phyloP scores from a whole-genome alignment of 2,797 vertebrate species.

The Notolabrus celidotus region DNA sequence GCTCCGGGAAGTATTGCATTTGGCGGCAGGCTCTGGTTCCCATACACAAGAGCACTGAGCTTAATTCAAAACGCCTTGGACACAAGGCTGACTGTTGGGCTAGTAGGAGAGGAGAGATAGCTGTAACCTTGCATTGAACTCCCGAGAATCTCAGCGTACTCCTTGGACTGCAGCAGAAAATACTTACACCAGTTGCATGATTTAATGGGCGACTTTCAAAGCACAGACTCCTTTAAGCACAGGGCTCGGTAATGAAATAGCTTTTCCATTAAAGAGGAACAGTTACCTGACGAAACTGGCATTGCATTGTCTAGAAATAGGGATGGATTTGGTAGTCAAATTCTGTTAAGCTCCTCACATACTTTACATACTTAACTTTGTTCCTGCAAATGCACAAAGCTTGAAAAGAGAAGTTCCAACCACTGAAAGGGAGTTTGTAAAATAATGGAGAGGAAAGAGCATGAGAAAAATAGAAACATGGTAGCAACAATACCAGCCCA shows the following conservation, averaged over 20 bases:
- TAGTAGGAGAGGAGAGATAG: conserved; percentile 81
- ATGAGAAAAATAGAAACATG: neutral
- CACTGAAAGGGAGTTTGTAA: neutral
- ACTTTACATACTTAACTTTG: conserved; percentile 19
- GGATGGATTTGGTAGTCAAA: conserved; percentile 70
- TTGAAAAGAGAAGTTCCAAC: neutral
- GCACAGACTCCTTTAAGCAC: conserved; percentile 58
- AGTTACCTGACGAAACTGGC: conserved; percentile 40
- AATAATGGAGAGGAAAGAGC: neutral
- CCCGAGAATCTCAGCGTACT: conserved; percentile 81
- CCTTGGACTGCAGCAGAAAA: conserved; percentile 79
- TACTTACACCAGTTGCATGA: conserved; percentile 81
- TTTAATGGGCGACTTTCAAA: conserved; percentile 82
- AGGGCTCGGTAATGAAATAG: conserved; percentile 53
- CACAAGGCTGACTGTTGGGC: conserved; percentile 80
- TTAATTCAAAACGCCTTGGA: conserved; percentile 85
- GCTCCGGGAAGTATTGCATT: conserved; percentile 87
- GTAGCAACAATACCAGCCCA: neutral
- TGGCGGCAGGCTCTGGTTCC: conserved; percentile 84
- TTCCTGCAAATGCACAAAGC: conserved; percentile 21
- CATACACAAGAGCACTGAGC: conserved; percentile 82
- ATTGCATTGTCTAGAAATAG: conserved; percentile 44
- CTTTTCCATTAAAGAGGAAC: conserved; percentile 60
- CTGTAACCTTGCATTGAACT: conserved; percentile 86
- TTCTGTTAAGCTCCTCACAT: conserved; percentile 24